These are phyloP conservation scores for Caloenas nicobarica DNA, from an alignment of 2,113 vertebrate genomes.

Conservation along the genomic window DNA sequence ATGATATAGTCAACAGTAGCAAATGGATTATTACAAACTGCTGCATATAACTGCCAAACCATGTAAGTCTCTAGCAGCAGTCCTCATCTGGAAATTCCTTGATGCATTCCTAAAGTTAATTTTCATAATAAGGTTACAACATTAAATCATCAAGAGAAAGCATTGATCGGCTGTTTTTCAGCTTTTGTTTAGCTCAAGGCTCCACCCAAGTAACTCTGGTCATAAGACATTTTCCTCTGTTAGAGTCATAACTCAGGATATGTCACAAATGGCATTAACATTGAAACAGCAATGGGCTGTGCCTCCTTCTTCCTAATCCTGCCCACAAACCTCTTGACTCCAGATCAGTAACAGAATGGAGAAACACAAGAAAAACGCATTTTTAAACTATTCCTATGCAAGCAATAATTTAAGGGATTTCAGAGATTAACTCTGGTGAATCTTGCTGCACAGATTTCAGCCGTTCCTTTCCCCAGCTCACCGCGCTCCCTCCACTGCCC, in stretches of 20 bases:
- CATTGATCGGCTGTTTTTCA: background rate
- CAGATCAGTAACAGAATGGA: background rate
- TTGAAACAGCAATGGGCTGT: background rate
- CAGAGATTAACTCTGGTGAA: background rate
- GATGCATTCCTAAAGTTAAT: constrained; percentile 1
- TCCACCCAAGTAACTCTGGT: constrained; percentile 47
- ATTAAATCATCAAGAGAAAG: constrained; percentile 2
- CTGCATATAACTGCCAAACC: background rate
- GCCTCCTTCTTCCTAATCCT: constrained; percentile 29
- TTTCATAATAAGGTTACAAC: constrained; percentile 32
- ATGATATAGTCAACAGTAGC: background rate
- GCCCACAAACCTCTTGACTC: constrained; percentile 17
- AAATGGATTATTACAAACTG: background rate
- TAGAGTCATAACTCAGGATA: constrained; percentile 46
- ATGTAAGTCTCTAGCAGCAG: background rate
- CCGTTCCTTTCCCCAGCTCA: background rate
- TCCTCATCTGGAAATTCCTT: background rate
- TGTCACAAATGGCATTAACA: constrained; percentile 41
- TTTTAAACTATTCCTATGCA: constrained; percentile 14
- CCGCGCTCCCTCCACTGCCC: background rate
- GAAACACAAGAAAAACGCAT: constrained; percentile 24
- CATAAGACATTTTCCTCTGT: constrained; percentile 49
- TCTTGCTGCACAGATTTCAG: background rate
- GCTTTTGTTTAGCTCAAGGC: constrained; percentile 34
- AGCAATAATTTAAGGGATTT: background rate